Base-by-base conservation (phyloP, 1,140 invertebrate genomes). In the Brevipalpus yothersi region DNA sequence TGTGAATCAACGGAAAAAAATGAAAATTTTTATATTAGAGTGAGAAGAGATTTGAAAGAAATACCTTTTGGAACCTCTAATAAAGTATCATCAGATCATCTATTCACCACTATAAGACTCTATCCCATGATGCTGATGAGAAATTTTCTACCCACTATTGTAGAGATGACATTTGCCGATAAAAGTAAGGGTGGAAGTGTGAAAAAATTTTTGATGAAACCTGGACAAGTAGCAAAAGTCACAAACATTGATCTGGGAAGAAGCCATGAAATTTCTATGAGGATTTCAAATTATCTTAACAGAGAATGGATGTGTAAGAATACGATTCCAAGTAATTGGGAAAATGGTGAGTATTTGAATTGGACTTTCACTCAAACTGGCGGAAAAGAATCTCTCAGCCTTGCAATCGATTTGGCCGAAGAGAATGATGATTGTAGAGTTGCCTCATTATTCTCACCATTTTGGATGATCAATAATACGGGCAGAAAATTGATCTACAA, bases 391-490 rank as follows among this genome's bases (percentile, higher is more conserved):
- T 13, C 41, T 41, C 40, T 10, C 15, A 21, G 53, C 13, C 8
- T 57, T n/a, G 57, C 56, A 8, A 53, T 54, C 8, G 53, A 31
- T 58, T 43, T 23, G 9, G 40, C 39, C 8, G 4, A 15, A 23
- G 53, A 54, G 4, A 56, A 61, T 17, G 53, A 58, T 42, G 47
- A 23, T 17, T 19, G 23, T 12, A 13, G 61, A 31, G 40, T 62
- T 21, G 10, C 53, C 31, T 53, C 61, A 51, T 13, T 64, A 42
- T 64, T 61, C 47, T 3, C 63, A 42, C 94, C 93, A 9, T 98
- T 94, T 73, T 98, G 93, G 92, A 91, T 98, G 85, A 75, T 98
- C 9, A 99, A 99, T 71, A 92, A 93, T 71, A 96, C 94, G 15
- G 86, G 83, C 23, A 73, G 84, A 58, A 80, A 80, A 69, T 71